Evolutionary conservation across 2,113 vertebrate genomes (phyloP), one percentile per base, ranked within the genome.

Genomic region (Pterocles gutturalis): DNA sequence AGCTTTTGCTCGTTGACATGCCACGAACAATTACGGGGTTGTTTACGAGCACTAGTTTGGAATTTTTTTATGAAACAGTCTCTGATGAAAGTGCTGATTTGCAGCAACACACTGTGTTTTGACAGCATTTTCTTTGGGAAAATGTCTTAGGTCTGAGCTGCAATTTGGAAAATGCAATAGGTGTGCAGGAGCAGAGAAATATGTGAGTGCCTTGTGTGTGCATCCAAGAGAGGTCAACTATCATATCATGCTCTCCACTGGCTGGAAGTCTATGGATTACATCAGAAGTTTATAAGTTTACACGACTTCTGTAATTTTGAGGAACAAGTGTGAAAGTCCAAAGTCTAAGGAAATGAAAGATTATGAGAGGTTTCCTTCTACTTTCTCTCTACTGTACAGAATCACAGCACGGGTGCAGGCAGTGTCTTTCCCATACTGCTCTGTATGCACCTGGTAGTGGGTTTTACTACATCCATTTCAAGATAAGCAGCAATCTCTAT

Each of bases 241-340:
- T 8, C 18, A 6, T 12, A 67, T 17, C 1, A 0, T 16, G 17
- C 0, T 1, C 36, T 45, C 28, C 21, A 41, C 38, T 58, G 36
- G 73, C 16, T 6, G 33, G 20, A 33, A 33, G 55, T 58, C 18
- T 64, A 25, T 51, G 0, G 1, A 26, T 28, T 45, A 21, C 10
- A 11, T 17, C 19, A 0, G 1, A 29, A 61, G 9, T 67, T n/a
- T 38, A 4, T 26, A 70, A 33, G 2, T 57, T 89, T 69, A 10
- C 12, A 26, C 28, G 12, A n/a, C 51, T 80, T 11, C 31, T 57
- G 13, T 26, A 0, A 2, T 33, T 83, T 54, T 61, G n/a, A 69
- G 28, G 34, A 67, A 5, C 9, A 58, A 55, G 3, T 29, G 45
- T 41, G 24, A 38, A 79, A 87, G n/a, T 58, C 11, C 24, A 33